Conservation (phyloP, 2,797 vertebrate genomes). For the Botia kubotai region DNA sequence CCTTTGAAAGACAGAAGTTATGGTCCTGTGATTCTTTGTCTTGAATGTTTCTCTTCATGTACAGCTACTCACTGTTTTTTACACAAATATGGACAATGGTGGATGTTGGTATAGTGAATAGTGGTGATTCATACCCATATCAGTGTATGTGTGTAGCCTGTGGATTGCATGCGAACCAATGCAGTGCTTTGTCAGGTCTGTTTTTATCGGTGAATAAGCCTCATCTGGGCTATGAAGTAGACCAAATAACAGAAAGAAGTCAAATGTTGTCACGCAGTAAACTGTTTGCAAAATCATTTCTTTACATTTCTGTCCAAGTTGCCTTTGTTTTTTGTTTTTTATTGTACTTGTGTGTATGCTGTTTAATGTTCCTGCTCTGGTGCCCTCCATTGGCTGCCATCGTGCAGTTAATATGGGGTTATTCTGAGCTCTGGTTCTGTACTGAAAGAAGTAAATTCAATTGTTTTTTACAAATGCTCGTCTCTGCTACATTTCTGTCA, state of each 20-base stretch:
- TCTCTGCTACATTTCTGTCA: constrained; percentile 47
- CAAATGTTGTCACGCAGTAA: constrained; percentile 70
- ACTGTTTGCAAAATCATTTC: constrained; percentile 72
- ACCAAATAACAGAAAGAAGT: constrained; percentile 80
- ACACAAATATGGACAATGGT: constrained; percentile 74
- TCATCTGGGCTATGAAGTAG: constrained; percentile 76
- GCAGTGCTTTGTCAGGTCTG: constrained; percentile 73
- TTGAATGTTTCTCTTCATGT: constrained; percentile 69
- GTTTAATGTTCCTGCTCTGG: constrained; percentile 78
- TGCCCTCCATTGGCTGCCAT: constrained; percentile 74
- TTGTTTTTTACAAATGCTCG: constrained; percentile 47
- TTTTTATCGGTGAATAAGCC: constrained; percentile 72
- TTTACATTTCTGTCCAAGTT: constrained; percentile 76
- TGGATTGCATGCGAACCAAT: constrained; percentile 81
- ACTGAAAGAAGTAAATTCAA: constrained; percentile 60
- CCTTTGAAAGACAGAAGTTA: constrained; percentile 23
- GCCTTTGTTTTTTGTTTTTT: constrained; percentile 79
- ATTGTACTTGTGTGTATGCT: constrained; percentile 78
- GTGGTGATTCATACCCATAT: constrained; percentile 73
- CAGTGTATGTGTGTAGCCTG: constrained; percentile 75
- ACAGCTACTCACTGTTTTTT: constrained; percentile 62
- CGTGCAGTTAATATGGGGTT: constrained; percentile 64
- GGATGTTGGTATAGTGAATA: constrained; percentile 76
- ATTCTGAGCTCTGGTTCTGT: constrained; percentile 55
- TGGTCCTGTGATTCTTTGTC: constrained; percentile 58